Conservation (phyloP, 2,113 vertebrate species). For the Empidonax traillii region DNA sequence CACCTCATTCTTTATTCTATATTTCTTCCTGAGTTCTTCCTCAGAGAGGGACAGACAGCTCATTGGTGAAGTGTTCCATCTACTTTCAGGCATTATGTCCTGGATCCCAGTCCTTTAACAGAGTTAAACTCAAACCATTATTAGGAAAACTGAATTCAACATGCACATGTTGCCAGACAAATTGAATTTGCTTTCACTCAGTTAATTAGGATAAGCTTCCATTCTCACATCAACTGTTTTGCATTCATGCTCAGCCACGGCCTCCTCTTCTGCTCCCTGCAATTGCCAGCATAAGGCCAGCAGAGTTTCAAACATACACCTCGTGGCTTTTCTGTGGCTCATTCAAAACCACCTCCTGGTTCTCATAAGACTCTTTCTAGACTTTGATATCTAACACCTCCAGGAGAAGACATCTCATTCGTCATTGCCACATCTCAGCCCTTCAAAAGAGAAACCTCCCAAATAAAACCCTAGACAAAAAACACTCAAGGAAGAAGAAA, state of each 20-base stretch:
- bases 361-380: not conserved
- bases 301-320: not conserved
- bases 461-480: not conserved
- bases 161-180: not conserved
- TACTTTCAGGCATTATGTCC: not conserved
- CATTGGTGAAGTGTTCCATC: not conserved
- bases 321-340: not conserved
- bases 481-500: not conserved
- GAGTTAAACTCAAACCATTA: not conserved
- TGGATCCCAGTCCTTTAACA: not conserved
- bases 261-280: not conserved
- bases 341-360: not conserved
- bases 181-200: slow-evolving; percentile 34
- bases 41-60: not conserved
- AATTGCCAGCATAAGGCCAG: not conserved
- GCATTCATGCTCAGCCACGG: not conserved
- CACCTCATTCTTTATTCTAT: not conserved
- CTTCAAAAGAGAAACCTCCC: not conserved
- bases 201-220: slow-evolving; percentile 39
- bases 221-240: slow-evolving; percentile 35
- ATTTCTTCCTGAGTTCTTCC: not conserved
- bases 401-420: not conserved
- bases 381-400: not conserved
- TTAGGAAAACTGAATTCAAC: slow-evolving; percentile 11
- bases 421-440: not conserved